phyloP scores from a whole-genome alignment of 2,113 vertebrate genomes.

The Rana temporaria region DNA sequence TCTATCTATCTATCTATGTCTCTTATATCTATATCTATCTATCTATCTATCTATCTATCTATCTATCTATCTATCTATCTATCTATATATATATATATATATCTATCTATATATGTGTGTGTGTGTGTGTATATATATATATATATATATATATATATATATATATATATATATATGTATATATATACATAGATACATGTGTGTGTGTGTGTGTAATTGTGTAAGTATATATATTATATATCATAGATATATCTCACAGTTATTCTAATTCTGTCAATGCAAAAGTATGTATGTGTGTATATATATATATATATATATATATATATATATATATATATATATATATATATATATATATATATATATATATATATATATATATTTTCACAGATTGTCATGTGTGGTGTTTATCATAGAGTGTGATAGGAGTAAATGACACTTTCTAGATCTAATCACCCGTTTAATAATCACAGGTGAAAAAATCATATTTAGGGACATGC shows the following conservation, averaged over 20 bases:
- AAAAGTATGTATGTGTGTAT: too few species aligned
- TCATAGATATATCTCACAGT: too few species aligned
- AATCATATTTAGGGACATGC: slow-evolving; percentile 42
- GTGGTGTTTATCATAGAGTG: too few species aligned
- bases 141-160: background rate
- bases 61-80: background rate
- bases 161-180: background rate
- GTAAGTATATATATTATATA: background rate
- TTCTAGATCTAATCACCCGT: slow-evolving; percentile 38
- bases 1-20: too few species aligned
- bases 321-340: background rate
- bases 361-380: background rate
- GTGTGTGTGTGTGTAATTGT: too few species aligned
- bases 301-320: background rate
- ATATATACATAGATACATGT: background rate
- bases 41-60: background rate
- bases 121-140: too few species aligned
- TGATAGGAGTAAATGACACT: slow-evolving; percentile 12
- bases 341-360: background rate
- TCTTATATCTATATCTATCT: background rate
- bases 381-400: background rate
- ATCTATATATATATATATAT: background rate
- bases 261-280: too few species aligned
- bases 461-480: slow-evolving; percentile 46
- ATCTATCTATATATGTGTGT: too few species aligned